Evolutionary conservation across 2,797 vertebrate genomes (phyloP), one percentile per base, ranked within the genome.

Genomic region (Acrossocheilus fasciatus): DNA sequence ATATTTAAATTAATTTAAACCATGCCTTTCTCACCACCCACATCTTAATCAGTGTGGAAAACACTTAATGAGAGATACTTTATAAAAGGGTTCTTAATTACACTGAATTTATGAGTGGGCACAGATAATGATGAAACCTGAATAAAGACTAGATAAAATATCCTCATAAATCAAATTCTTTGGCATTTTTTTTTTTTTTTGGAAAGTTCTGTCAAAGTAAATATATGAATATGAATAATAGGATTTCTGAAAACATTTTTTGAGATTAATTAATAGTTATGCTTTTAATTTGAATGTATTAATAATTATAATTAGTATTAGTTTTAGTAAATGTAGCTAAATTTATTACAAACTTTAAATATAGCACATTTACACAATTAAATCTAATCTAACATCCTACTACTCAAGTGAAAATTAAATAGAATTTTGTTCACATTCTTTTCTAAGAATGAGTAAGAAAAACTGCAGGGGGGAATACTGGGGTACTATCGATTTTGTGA

Each of bases 81-180:
- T 80, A 79, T 52, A 80, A 77, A 50, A 45, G 26, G 26, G 7
- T 2, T 7, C 30, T 74, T 84, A 52, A 79, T 54, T 62, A 74
- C 74, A n/a, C 34, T 69, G 5, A 69, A 76, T 26, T 75, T 81
- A 57, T 11, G 39, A 45, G 43, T 45, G 43, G 43, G 66, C n/a
- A 73, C 66, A 62, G 14, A n/a, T 59, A 39, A 43, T 26, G 57
- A 73, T 64, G 62, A 15, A 68, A 68, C 30, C 15, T 52, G 41
- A 59, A 59, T 59, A 57, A 73, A 36, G 4, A 59, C 18, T 3
- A 17, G 4, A 54, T 43, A 10, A 57, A 45, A 30, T 45, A 15
- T 59, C 52, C 39, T n/a, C 17, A 74, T 57, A 47, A 45, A 73
- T 18, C 43, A n/a, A 36, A 73, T 70, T 11, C 4, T 47, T 74